Base-by-base conservation (phyloP, 2,888 invertebrate genomes). In the Pristionchus maxplancki region DNA sequence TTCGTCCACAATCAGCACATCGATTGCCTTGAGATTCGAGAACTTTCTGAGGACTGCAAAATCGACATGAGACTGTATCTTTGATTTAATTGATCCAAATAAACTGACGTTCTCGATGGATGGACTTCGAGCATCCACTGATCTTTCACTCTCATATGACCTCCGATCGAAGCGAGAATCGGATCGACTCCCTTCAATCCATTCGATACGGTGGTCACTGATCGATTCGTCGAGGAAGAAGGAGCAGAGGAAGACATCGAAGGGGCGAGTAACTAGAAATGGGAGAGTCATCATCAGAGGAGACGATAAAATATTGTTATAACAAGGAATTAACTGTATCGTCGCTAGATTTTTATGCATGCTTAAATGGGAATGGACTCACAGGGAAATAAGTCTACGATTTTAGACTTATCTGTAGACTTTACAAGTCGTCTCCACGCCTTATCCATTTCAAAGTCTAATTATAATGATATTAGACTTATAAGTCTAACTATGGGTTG, bases 1-100 rank as follows among this genome's bases (percentile, higher is more conserved):
- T 96, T 96, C 97, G 97, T 0, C 97, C 97, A 95, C 97, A 97
- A 6, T 97, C 97, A 71, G 97, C 97, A 95, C 97, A 97, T 48
- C 97, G 96, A 93, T 96, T 96, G 93, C 97, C 96, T 95, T 97
- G 97, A 90, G 96, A 96, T 20, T 96, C 96, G 95, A 97, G 96
- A 58, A 96, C 37, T 6, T 40, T 93, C 88, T 86, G 88, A 24
- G 34, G 37, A 28, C 90, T 83, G 82, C 9, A 83, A 83, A 4
- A 8, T 11, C 5, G 0, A 44, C n/a, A n/a, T n/a, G n/a, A n/a
- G n/a, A n/a, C n/a, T n/a, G n/a, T n/a, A 28, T 8, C 1, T 48
- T 11, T 9, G 17, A 78, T 48, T 9, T 20, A 53, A 34, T 20
- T 11, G n/a, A 2, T 28, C 1, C 1, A 4, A 20, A 53, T 34